Evolutionary conservation across 2,113 vertebrate genomes (phyloP).

Genomic region (Peromyscus californicus): DNA sequence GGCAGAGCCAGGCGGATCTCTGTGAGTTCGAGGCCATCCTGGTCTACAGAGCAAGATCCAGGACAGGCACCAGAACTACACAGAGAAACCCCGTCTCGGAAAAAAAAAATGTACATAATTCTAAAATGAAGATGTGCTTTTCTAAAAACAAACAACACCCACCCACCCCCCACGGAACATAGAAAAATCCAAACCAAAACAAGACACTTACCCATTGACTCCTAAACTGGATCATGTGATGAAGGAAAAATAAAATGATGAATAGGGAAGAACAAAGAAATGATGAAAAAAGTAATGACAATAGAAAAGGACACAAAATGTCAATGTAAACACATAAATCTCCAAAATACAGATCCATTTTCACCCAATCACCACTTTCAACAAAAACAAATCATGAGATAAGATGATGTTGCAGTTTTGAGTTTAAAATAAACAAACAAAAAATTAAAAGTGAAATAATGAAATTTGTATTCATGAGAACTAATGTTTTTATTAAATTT

Average conservation of each 20-base stretch:
- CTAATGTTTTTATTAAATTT: slow-evolving; percentile 31
- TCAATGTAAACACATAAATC: slow-evolving; percentile 65
- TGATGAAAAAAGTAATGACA: slow-evolving; percentile 84
- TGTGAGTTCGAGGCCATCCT: too few relatives aligned
- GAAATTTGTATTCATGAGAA: background rate
- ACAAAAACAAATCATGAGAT: slow-evolving; percentile 60
- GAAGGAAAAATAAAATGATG: slow-evolving; percentile 86
- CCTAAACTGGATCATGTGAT: slow-evolving; percentile 91
- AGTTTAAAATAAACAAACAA: slow-evolving; percentile 48
- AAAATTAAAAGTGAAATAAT: slow-evolving; percentile 48
- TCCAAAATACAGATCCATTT: slow-evolving; percentile 59
- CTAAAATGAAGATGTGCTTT: slow-evolving; percentile 51
- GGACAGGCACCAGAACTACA: too few relatives aligned
- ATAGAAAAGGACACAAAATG: slow-evolving; percentile 56
- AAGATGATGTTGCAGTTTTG: slow-evolving; percentile 41
- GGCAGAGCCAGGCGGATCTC: too few relatives aligned
- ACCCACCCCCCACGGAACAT: background rate
- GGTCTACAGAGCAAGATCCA: too few relatives aligned
- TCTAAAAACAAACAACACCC: background rate
- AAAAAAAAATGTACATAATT: background rate
- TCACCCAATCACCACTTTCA: slow-evolving; percentile 18
- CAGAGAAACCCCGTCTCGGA: too few relatives aligned
- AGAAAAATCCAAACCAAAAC: background rate
- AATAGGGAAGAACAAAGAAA: slow-evolving; percentile 86
- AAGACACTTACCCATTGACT: slow-evolving; percentile 97